Conservation (phyloP, 2,888 invertebrate genomes). For the Myopa tessellatipennis region DNA sequence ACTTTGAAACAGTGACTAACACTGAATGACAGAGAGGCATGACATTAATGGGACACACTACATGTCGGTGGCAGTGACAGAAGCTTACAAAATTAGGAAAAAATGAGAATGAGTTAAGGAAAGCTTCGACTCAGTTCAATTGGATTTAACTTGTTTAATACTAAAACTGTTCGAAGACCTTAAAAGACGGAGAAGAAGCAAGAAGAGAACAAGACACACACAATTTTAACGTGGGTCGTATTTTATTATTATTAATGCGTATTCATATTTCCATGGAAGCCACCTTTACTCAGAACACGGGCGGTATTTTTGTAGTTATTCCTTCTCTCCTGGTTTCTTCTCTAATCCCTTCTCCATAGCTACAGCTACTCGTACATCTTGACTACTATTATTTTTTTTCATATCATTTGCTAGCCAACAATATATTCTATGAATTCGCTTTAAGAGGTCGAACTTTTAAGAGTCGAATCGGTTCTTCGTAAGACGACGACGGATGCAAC, state of each 20-base stretch:
- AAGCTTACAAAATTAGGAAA: too few relatives aligned
- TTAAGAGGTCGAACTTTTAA: conserved; percentile 15
- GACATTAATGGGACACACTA: too few relatives aligned
- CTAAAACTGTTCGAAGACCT: not conserved
- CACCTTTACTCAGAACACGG: too few relatives aligned
- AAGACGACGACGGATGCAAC: not conserved
- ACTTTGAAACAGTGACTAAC: too few relatives aligned
- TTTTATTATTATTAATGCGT: not conserved
- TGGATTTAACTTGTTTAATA: too few relatives aligned
- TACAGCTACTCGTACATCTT: not conserved
- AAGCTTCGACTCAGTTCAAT: too few relatives aligned
- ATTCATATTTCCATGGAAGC: too few relatives aligned
- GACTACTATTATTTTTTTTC: not conserved
- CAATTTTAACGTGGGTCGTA: not conserved
- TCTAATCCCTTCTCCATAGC: not conserved
- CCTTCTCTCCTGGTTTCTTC: not conserved
- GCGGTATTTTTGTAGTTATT: not conserved
- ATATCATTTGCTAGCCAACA: not conserved
- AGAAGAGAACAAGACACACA: not conserved
- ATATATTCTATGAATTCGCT: conserved; percentile 24
- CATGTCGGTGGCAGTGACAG: too few relatives aligned
- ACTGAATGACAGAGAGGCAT: too few relatives aligned
- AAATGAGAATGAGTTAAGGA: too few relatives aligned
- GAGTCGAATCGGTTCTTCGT: too few relatives aligned
- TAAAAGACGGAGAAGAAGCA: not conserved